Conservation (phyloP, 2,888 invertebrate genomes). For the Cantharis rufa region DNA sequence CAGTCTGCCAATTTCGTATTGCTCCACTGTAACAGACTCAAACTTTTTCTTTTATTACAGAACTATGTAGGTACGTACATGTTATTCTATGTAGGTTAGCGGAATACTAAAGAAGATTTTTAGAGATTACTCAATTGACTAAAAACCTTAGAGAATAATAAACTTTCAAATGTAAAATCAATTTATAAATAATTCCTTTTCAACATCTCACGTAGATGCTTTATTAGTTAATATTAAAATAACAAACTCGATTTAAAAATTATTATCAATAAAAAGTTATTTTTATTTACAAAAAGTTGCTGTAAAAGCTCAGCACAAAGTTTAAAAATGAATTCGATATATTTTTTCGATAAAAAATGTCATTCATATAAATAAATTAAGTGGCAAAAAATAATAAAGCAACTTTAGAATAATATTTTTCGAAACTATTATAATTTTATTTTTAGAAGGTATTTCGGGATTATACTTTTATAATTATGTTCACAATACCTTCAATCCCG, state of each 20-base stretch:
- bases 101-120: neutral
- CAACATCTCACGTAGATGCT: neutral
- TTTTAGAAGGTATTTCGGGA: too few species aligned
- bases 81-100: neutral
- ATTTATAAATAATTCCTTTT: neutral
- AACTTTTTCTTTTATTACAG: neutral
- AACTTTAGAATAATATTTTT: too few species aligned
- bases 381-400: too few species aligned
- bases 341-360: too few species aligned
- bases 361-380: too few species aligned
- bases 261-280: too few species aligned
- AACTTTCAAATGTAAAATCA: neutral
- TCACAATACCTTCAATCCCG: too few species aligned
- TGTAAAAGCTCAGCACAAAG: too few species aligned
- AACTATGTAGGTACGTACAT: neutral
- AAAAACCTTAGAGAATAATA: neutral
- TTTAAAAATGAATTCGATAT: too few species aligned
- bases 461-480: too few species aligned
- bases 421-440: too few species aligned
- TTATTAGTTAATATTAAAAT: neutral
- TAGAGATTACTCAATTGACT: constrained; percentile 2
- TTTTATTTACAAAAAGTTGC: too few species aligned
- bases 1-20: constrained; percentile 5
- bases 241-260: neutral
- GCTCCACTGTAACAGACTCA: neutral